A percentile compares a stretch with the other conserved stretches of the same genome.
These are phyloP conservation scores for Athene cunicularia DNA, from an alignment of 2,113 vertebrate species.

Conservation along the genomic window DNA sequence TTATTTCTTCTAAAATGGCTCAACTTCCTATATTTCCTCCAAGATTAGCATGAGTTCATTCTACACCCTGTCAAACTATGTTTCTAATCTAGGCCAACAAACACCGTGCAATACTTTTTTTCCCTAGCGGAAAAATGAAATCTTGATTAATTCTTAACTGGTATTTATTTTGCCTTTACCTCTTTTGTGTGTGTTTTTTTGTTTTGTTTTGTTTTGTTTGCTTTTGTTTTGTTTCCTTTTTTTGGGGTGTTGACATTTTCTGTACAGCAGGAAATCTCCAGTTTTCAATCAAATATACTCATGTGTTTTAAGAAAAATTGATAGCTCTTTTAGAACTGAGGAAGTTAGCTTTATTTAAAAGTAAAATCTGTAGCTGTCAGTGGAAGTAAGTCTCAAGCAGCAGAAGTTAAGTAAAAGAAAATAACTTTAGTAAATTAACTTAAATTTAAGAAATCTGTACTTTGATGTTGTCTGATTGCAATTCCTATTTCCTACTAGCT, in stretches of 20 bases:
- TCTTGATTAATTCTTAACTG: not conserved
- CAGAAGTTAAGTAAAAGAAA: conserved; percentile 24
- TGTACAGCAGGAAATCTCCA: not conserved
- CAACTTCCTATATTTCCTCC: not conserved
- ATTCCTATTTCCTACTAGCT: conserved; percentile 23
- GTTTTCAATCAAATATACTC: not conserved
- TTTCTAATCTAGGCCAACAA: not conserved
- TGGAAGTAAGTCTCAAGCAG: not conserved
- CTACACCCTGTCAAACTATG: not conserved
- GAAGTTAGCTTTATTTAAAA: not conserved
- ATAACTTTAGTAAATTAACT: not conserved
- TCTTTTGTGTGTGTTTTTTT: not conserved
- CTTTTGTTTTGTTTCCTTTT: too few species aligned
- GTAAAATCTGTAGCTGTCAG: not conserved
- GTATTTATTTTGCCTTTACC: not conserved
- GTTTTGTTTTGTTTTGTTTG: not conserved
- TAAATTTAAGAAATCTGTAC: conserved; percentile 6
- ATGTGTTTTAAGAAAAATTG: not conserved
- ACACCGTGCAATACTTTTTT: not conserved
- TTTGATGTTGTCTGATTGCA: conserved; percentile 25
- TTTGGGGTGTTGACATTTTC: not conserved
- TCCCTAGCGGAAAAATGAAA: not conserved
- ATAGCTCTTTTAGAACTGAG: not conserved
- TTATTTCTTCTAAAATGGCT: not conserved
- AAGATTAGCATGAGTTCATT: not conserved